Conservation (phyloP, 2,113 vertebrate species). For the Pedetes capensis region DNA sequence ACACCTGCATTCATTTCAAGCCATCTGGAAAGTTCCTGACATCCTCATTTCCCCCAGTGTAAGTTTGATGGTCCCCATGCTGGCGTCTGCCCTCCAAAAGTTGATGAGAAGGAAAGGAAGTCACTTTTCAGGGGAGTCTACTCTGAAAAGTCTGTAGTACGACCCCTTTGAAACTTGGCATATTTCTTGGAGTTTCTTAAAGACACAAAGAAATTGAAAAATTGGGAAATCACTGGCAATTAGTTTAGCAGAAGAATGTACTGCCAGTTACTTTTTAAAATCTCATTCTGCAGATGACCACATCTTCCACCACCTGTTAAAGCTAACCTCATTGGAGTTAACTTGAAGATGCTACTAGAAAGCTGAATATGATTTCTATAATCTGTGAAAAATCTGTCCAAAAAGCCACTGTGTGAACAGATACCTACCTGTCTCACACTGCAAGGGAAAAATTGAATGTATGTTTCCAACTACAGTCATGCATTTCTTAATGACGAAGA, state of each 20-base stretch:
- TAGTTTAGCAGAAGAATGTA: background rate
- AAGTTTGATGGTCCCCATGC: slow-evolving; percentile 35
- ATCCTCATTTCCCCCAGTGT: slow-evolving; percentile 51
- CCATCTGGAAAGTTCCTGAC: slow-evolving; percentile 67
- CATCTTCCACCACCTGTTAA: slow-evolving; percentile 5
- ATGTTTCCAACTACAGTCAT: background rate
- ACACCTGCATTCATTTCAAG: slow-evolving; percentile 68
- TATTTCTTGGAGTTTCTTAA: slow-evolving; percentile 30
- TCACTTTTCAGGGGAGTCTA: background rate
- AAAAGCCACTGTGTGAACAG: background rate
- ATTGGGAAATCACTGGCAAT: background rate
- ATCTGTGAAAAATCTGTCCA: background rate
- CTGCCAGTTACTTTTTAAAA: background rate
- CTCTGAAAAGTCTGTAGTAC: slow-evolving; percentile 1
- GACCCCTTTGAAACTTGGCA: background rate
- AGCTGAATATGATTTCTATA: background rate
- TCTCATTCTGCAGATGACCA: background rate
- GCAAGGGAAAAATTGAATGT: slow-evolving; percentile 30
- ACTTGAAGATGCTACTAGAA: slow-evolving; percentile 45
- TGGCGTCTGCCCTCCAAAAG: slow-evolving; percentile 59
- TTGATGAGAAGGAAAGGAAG: slow-evolving; percentile 36
- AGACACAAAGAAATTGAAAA: slow-evolving; percentile 35
- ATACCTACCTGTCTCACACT: background rate
- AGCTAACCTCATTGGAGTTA: slow-evolving; percentile 8
- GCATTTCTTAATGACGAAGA: background rate